Conservation (phyloP, 1,140 invertebrate genomes). For the Macrostomum lignano region DNA sequence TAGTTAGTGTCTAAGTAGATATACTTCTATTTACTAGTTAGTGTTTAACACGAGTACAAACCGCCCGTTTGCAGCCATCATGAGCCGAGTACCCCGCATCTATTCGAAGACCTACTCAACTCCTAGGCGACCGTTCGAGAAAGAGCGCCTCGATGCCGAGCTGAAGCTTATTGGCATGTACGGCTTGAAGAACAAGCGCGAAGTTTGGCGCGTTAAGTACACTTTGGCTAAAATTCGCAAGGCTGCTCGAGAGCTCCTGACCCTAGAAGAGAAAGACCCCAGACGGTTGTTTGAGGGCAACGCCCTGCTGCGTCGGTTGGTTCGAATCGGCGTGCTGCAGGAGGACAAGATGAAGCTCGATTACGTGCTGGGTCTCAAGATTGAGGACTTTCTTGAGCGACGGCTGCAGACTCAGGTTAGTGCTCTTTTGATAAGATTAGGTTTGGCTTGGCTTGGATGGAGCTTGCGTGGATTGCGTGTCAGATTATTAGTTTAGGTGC, state of each 20-base stretch:
- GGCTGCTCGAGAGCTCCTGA: slow-evolving; percentile 84
- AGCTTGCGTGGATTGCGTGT: no score
- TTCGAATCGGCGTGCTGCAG: slow-evolving; percentile 83
- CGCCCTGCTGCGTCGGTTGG: slow-evolving; percentile 75
- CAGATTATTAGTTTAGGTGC: no score
- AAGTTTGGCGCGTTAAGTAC: slow-evolving; percentile 96
- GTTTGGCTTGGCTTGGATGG: no score
- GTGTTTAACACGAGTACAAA: no score
- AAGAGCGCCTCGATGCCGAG: slow-evolving; percentile 93
- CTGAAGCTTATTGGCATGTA: slow-evolving; percentile 91
- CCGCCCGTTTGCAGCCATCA: no score
- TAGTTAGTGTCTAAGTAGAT: no score
- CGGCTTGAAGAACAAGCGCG: slow-evolving; percentile 89
- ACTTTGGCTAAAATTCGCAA: slow-evolving; percentile 92
- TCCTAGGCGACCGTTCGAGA: slow-evolving; percentile 90
- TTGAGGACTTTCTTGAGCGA: slow-evolving; percentile 96
- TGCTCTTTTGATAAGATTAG: no score
- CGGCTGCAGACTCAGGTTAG: slow-evolving; percentile 90
- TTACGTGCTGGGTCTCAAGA: slow-evolving; percentile 90
- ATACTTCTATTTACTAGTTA: no score
- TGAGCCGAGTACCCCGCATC: slow-evolving; percentile 51
- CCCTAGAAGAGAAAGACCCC: slow-evolving; percentile 74
- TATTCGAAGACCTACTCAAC: slow-evolving; percentile 91
- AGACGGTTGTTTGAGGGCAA: slow-evolving; percentile 95
- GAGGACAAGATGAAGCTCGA: slow-evolving; percentile 96